Evolutionary conservation across 2,113 vertebrate species (phyloP).

Genomic region (Phylloscopus trochilus): DNA sequence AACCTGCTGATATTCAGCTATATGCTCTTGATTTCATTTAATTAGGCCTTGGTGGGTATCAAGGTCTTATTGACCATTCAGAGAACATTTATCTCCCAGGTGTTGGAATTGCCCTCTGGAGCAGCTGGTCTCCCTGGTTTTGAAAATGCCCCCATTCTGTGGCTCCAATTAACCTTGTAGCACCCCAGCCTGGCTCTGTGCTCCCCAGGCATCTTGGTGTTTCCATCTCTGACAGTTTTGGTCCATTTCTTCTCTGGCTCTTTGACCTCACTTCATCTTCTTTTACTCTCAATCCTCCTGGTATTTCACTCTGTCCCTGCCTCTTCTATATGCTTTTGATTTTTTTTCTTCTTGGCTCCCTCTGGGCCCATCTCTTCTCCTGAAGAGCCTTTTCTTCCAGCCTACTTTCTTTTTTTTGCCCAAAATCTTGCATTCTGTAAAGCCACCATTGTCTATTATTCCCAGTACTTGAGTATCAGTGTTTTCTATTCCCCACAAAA

Average conservation of each 20-base stretch:
- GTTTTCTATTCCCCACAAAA: not conserved
- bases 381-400: not conserved
- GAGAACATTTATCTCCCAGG: not conserved
- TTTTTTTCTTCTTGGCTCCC: not conserved
- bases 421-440: not conserved
- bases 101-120: not conserved
- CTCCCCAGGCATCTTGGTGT: not conserved
- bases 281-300: not conserved
- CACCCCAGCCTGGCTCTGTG: not conserved
- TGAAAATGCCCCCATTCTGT: not conserved
- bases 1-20: not conserved
- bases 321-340: not conserved
- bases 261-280: not conserved
- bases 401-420: not conserved
- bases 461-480: not conserved
- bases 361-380: not conserved
- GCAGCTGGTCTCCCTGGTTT: not conserved
- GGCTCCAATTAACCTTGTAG: not conserved
- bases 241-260: not conserved
- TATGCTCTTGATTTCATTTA: not conserved
- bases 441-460: not conserved
- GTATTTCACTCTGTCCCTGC: not conserved
- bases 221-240: not conserved
- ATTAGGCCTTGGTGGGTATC: not conserved
- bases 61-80: not conserved